phyloP scores from a whole-genome alignment of 2,797 vertebrate genomes.

The Falco peregrinus region DNA sequence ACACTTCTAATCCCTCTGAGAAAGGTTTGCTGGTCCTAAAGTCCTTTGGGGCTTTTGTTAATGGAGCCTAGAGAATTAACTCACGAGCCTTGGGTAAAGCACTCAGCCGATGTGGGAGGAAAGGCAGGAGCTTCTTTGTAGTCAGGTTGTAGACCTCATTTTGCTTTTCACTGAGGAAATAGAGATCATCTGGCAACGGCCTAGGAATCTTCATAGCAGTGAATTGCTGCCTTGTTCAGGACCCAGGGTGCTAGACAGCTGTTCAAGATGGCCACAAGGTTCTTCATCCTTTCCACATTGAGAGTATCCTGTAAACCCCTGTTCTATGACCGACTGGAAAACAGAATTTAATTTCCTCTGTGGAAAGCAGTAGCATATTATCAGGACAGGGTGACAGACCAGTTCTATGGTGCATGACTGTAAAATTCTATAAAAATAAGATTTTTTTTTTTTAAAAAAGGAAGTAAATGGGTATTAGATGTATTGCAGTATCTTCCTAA shows the following conservation, averaged over 20 bases:
- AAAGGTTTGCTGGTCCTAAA: not conserved
- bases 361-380: not conserved
- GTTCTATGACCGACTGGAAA: not conserved
- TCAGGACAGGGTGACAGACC: not conserved
- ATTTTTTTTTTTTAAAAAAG: not conserved
- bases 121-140: not conserved
- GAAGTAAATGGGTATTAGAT: not conserved
- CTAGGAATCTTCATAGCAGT: not conserved
- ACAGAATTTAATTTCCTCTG: not conserved
- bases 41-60: not conserved
- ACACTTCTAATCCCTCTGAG: not conserved
- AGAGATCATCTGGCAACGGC: not conserved
- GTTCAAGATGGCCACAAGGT: not conserved
- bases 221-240: not conserved
- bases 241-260: not conserved
- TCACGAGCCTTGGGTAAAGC: not conserved
- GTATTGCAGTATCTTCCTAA: not conserved
- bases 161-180: not conserved
- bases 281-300: not conserved
- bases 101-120: not conserved
- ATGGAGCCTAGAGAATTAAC: not conserved
- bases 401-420: not conserved
- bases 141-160: not conserved
- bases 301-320: not conserved
- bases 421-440: not conserved